Percentiles rank a stretch among this genome's conserved stretches.
Conservation (phyloP, 30 jellyfish, hydroid and myxozoan genomes). For the Nemopilema nomurai region DNA sequence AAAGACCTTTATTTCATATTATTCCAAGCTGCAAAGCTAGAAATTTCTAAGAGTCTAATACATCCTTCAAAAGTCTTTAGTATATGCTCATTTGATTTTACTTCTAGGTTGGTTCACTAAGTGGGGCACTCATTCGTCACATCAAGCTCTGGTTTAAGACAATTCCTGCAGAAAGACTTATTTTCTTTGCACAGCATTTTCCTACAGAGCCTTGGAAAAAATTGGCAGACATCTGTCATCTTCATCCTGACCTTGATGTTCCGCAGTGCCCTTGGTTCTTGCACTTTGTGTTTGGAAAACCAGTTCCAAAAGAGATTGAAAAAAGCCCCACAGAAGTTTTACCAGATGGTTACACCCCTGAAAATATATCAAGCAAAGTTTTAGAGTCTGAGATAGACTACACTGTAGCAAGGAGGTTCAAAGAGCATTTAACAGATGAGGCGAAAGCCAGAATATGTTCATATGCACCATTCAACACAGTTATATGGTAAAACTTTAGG, state of each 20-base stretch:
- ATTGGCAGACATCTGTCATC: constrained; percentile 67
- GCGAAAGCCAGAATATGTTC: constrained; percentile 60
- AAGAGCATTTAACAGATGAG: constrained; percentile 20
- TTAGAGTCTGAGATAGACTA: constrained; percentile 61
- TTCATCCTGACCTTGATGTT: constrained; percentile 64
- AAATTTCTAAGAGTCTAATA: no score
- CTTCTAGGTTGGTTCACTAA: constrained; percentile 58
- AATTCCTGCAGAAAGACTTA: constrained; percentile 49
- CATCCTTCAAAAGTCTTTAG: background rate
- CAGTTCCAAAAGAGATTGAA: constrained; percentile 13
- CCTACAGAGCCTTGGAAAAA: constrained; percentile 80
- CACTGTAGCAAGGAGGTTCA: constrained; percentile 55
- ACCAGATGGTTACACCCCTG: constrained; percentile 26
- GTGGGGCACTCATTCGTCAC: constrained; percentile 54
- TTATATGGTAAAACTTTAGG: constrained; percentile 42
- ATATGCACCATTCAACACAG: constrained; percentile 49
- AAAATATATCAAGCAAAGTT: constrained; percentile 33
- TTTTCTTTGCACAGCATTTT: constrained; percentile 55
- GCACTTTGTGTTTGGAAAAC: constrained; percentile 57
- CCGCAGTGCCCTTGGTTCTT: constrained; percentile 82
- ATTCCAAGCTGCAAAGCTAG: background rate
- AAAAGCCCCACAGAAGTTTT: background rate
- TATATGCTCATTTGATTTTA: background rate
- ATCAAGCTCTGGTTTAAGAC: constrained; percentile 55
- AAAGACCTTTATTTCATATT: background rate